A percentile compares a stretch with the other conserved stretches of the same genome.
These are phyloP conservation scores for Paradoxurus hermaphroditus DNA, from an alignment of 2,113 vertebrate genomes.

Conservation along the genomic window DNA sequence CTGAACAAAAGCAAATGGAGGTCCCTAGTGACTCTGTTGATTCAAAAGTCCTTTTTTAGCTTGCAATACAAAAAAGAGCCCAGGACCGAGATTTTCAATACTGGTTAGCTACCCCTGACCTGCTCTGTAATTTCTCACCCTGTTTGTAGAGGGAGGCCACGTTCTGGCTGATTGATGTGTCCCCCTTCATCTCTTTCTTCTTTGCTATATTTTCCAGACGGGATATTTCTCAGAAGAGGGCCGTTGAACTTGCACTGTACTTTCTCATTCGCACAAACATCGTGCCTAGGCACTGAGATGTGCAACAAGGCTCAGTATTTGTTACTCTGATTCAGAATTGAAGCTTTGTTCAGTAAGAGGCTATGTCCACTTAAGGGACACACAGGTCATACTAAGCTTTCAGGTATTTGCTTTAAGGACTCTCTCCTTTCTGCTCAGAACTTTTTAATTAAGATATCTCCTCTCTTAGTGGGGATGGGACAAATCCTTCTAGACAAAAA, in stretches of 20 bases:
- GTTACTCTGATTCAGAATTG: background rate
- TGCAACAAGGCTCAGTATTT: background rate
- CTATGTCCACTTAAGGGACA: background rate
- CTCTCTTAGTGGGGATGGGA: background rate
- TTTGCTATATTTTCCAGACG: background rate
- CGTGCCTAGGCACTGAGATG: background rate
- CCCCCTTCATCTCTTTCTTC: background rate
- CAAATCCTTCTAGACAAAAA: constrained; percentile 19
- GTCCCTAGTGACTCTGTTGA: background rate
- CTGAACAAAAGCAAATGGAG: background rate
- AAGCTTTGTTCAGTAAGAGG: background rate
- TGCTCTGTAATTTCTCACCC: background rate
- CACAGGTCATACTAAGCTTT: background rate
- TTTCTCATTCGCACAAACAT: background rate
- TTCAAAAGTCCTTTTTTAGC: background rate
- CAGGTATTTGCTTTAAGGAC: background rate
- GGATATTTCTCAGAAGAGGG: background rate
- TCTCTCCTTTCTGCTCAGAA: background rate
- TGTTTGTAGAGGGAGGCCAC: background rate
- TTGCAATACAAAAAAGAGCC: background rate
- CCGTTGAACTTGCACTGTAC: too few relatives aligned
- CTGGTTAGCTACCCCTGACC: background rate
- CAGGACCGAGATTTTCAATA: background rate
- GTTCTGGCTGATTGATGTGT: background rate
- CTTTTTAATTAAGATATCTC: background rate